Evolutionary conservation across 35 echinoderm and acorn worm species (phyloP), one percentile per base, ranked within the genome.

Genomic region (Hemicentrotus pulcherrimus): DNA sequence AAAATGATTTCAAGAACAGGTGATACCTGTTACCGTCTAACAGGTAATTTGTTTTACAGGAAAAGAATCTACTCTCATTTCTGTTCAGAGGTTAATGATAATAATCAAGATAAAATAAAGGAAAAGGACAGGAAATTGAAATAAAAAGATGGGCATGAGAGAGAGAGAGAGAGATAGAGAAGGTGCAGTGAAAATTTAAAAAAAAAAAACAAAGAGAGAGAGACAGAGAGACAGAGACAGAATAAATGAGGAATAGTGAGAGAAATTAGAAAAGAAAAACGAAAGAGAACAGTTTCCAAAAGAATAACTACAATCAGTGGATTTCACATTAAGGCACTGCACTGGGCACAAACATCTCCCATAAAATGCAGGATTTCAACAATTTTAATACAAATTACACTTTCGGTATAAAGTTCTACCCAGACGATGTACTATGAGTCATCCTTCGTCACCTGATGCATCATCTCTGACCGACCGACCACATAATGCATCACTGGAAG

Each of bases 391-490:
- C 19, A 22, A 78, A 71, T 71, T 71, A 71, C 24, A 78, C 65
- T 78, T 78, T 78, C 8, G 6, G 65, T n/a, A 78, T 78, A 28
- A 78, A 22, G 18, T 78, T n/a, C 65, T 7, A n/a, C 28, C 65
- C 65, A 78, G 65, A 22, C 28, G 65, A 28, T 8, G 19, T 28
- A 78, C 65, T 78, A 78, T 78, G 65, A 78, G 65, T 78, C 65
- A 78, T 78, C 65, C 65, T 78, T 78, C 65, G 65, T 78, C 65
- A 78, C 65, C 65, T 78, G 65, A 78, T 78, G 65, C 65, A 78
- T 78, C 65, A 78, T 78, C 65, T 28, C 65, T 59, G 52, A 59
- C 52, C 52, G 52, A 59, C 52, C 65, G 22, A 78, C 50, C 50
- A 10, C 50, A 78, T 28, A 18, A 78, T 78, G 65, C 65, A 78